Conservation (phyloP, 2,797 vertebrate species). For the Simalia tracyae region DNA sequence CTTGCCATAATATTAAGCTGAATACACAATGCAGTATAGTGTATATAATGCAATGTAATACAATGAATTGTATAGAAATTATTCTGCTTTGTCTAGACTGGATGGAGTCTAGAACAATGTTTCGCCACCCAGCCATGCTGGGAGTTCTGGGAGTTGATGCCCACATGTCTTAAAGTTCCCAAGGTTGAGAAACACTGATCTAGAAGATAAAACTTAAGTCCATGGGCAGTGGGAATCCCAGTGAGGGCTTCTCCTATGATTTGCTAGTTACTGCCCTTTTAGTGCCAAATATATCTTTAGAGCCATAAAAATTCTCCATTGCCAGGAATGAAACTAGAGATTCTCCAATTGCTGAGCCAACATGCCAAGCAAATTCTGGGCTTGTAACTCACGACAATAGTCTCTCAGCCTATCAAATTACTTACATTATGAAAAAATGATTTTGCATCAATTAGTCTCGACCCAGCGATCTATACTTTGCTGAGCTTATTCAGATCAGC, state of each 20-base stretch:
- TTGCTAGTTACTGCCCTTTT: not conserved
- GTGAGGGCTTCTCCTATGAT: not conserved
- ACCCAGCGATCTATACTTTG: conserved; percentile 10
- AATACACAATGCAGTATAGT: not conserved
- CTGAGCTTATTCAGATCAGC: conserved; percentile 12
- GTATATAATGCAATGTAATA: not conserved
- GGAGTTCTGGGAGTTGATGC: too few relatives aligned
- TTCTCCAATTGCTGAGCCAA: conserved; percentile 1
- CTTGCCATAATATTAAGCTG: not conserved
- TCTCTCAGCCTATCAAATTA: conserved; percentile 13
- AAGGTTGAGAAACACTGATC: too few relatives aligned
- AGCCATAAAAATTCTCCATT: not conserved
- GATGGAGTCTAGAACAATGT: too few relatives aligned
- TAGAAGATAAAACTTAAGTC: not conserved
- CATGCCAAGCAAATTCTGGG: not conserved
- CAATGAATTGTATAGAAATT: not conserved
- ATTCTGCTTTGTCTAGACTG: not conserved
- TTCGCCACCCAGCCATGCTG: too few relatives aligned
- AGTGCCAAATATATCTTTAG: conserved; percentile 3
- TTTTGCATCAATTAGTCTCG: conserved; percentile 3
- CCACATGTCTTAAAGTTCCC: too few relatives aligned
- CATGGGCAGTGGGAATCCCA: not conserved
- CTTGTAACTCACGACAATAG: not conserved
- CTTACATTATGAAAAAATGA: conserved; percentile 18
- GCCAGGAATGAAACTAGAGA: not conserved